phyloP scores from a whole-genome alignment of 2,797 vertebrate genomes.

The Anas georgica region DNA sequence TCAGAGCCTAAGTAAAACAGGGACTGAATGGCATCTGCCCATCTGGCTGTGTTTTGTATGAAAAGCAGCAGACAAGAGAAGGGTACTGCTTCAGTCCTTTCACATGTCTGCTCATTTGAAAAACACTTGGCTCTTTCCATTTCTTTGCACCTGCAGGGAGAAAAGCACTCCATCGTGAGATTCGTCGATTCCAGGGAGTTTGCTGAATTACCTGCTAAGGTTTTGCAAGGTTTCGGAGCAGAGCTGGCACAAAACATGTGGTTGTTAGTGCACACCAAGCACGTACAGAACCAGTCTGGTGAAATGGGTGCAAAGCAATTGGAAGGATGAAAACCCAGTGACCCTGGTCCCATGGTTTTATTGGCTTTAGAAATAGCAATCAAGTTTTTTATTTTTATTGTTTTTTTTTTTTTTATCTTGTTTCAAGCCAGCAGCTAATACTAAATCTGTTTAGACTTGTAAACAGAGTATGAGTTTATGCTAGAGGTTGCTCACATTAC shows the following conservation, averaged over 20 bases:
- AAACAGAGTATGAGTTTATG: neutral
- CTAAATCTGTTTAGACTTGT: neutral
- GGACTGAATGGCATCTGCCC: neutral
- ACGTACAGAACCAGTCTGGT: neutral
- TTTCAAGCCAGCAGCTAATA: neutral
- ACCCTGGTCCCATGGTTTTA: neutral
- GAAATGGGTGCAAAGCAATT: neutral
- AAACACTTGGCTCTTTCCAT: neutral
- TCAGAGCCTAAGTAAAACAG: neutral
- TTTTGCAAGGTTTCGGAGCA: neutral
- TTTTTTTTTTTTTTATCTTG: neutral
- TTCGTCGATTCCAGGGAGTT: neutral
- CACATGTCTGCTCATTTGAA: neutral
- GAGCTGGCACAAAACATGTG: neutral
- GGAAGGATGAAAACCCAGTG: neutral
- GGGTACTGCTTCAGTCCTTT: neutral
- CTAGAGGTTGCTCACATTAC: neutral
- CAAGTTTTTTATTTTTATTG: neutral
- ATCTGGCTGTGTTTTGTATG: neutral
- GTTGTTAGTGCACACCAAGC: neutral
- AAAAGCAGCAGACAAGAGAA: neutral
- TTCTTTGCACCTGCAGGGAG: neutral
- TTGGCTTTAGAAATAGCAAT: neutral
- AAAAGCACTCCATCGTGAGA: neutral
- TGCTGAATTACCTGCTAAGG: neutral